These are phyloP conservation scores for Galendromus occidentalis DNA, from an alignment of 1,140 invertebrate species.

Conservation along the genomic window DNA sequence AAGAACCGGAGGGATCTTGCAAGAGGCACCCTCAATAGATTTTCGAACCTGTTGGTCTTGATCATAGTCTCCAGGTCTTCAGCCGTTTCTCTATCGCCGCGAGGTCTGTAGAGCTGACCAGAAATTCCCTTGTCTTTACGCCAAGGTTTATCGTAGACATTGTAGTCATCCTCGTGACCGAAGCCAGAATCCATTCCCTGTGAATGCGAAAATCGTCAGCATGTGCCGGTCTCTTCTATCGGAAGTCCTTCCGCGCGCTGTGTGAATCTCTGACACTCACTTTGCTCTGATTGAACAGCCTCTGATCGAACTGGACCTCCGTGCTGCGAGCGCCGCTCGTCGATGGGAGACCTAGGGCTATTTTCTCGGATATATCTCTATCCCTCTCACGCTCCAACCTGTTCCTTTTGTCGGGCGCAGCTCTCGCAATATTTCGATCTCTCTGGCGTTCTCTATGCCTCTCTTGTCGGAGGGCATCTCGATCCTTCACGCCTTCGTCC, in stretches of 20 bases:
- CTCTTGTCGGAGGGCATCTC: constrained; percentile 70
- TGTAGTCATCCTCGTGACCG: constrained; percentile 91
- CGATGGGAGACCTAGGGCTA: constrained; percentile 83
- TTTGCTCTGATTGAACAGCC: constrained; percentile 82
- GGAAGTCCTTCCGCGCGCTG: too few species aligned
- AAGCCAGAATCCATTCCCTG: constrained; percentile 86
- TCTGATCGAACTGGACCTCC: constrained; percentile 81
- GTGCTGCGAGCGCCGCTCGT: constrained; percentile 40
- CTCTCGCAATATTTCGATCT: constrained; percentile 74
- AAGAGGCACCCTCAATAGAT: too few species aligned
- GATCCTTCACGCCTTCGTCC: constrained; percentile 46
- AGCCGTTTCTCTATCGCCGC: constrained; percentile 49
- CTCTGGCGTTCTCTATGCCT: constrained; percentile 73
- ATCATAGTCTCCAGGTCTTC: constrained; percentile 74
- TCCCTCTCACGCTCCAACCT: constrained; percentile 76
- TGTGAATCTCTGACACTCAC: too few species aligned
- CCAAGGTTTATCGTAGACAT: constrained; percentile 79
- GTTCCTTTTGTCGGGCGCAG: constrained; percentile 79
- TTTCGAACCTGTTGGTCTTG: constrained; percentile 65
- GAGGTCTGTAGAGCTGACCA: constrained; percentile 75
- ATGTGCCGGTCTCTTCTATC: too few species aligned
- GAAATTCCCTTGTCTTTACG: constrained; percentile 48
- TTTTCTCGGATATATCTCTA: constrained; percentile 93
- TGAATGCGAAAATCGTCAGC: constrained; percentile 11
- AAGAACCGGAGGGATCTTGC: too few species aligned